Percentiles rank a stretch among this genome's conserved stretches.
phyloP scores from a whole-genome alignment of 2,113 vertebrate genomes.

The Heptranchias perlo region DNA sequence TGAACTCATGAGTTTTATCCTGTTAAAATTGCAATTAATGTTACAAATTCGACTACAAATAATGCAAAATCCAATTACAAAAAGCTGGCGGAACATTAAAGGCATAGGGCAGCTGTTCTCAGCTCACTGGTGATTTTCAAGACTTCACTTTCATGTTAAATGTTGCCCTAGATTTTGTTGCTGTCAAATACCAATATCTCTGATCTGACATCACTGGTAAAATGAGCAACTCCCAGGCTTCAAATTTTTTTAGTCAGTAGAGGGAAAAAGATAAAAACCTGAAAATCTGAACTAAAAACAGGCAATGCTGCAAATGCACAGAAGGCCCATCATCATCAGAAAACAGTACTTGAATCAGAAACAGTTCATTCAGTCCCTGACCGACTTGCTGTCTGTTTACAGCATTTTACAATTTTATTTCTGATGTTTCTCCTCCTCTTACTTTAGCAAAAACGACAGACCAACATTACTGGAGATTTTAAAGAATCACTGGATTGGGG shows the following conservation, averaged over 20 bases:
- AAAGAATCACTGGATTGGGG: too few species aligned
- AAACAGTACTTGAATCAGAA: neutral
- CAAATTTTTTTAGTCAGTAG: neutral
- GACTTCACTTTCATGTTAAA: neutral
- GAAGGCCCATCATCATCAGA: neutral
- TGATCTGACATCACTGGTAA: neutral
- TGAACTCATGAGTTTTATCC: neutral
- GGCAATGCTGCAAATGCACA: neutral
- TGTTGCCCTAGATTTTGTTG: neutral
- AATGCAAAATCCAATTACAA: neutral
- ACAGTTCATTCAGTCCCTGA: neutral
- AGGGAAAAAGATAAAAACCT: neutral
- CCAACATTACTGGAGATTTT: neutral
- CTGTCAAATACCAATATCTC: neutral
- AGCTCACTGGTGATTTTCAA: neutral
- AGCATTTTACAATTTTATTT: neutral
- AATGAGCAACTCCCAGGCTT: neutral
- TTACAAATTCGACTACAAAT: neutral
- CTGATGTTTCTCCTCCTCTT: neutral
- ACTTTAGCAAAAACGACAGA: neutral
- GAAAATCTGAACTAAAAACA: neutral
- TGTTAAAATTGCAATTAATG: conserved; percentile 1
- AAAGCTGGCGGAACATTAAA: neutral
- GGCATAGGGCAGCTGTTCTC: neutral
- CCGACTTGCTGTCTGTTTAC: too few species aligned